Evolutionary conservation across 64 coral and sea anemone species (phyloP), one percentile per base, ranked within the genome.

Genomic region (Actinia equina): DNA sequence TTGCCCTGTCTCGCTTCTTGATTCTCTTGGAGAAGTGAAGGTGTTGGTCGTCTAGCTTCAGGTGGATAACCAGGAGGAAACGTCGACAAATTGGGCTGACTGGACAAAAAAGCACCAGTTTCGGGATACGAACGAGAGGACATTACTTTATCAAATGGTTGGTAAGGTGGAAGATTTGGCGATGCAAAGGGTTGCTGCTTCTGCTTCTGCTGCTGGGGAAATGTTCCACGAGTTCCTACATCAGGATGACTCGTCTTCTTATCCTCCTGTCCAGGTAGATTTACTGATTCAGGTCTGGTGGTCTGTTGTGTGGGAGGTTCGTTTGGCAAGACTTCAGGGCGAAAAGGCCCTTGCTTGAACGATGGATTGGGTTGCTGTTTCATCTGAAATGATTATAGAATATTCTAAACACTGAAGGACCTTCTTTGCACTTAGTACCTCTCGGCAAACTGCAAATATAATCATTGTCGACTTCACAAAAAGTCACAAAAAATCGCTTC

Each of bases 1-100:
- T 9, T 81, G 2, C 12, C 53, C 2, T 70, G 71, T 52, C 89
- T 77, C 10, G 51, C 52, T 25, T 83, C 89, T 86, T 86, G 89
- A 52, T 49, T 81, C 5, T 8, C 69, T 74, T 74, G 69, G 52
- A 91, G 70, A 41, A 91, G 52, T 20, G 89, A 84, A 17, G 71
- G 77, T 25, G 89, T 71, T 17, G 77, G 22, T 37, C 78, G 49
- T 44, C 78, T 81, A 20, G 43, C 1, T 37, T 37, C 30, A 6
- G 37, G 69, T n/a, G 69, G 17, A 51, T 51, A 51, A 5, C 78
- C 49, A n/a, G 13, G 49, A 46, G 78, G 78, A 52, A 81, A 52
- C 4, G 78, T 22, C 7, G 78, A 81, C 27, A 52, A 26, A 81
- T 52, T 49, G 45, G 78, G 49, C 45, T 44, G 78, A 20, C 17